Evolutionary conservation across 2,888 invertebrate species (phyloP).

Genomic region (Spicauda simplicius): DNA sequence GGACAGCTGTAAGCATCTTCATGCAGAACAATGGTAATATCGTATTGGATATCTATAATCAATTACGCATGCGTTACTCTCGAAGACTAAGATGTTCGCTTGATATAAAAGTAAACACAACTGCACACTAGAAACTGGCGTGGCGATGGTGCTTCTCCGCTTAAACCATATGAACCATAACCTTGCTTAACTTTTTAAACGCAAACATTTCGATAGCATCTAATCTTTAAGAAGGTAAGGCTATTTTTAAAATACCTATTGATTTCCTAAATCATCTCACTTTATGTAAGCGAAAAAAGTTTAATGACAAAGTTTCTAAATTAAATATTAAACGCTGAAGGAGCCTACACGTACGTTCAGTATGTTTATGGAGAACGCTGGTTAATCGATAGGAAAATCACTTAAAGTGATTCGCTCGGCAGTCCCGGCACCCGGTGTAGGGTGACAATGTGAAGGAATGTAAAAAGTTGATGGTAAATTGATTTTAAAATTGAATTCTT

Average conservation of each 20-base stretch:
- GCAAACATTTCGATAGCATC: too few relatives aligned
- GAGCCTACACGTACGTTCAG: constrained; percentile 54
- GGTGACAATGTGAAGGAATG: not conserved
- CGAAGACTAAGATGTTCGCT: too few relatives aligned
- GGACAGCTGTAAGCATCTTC: too few relatives aligned
- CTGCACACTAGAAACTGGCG: too few relatives aligned
- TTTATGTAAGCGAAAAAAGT: not conserved
- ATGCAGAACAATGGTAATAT: too few relatives aligned
- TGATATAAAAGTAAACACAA: too few relatives aligned
- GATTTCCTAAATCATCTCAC: not conserved
- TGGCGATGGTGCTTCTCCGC: too few relatives aligned
- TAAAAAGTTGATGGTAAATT: not conserved
- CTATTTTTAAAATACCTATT: not conserved
- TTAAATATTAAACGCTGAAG: not conserved
- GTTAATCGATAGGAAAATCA: constrained; percentile 66
- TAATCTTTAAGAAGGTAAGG: too few relatives aligned
- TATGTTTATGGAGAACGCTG: constrained; percentile 59
- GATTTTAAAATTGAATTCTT: not conserved
- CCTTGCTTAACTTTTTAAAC: too few relatives aligned
- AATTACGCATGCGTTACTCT: too few relatives aligned
- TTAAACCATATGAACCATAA: too few relatives aligned
- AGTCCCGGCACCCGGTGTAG: constrained; percentile 33
- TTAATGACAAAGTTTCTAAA: not conserved
- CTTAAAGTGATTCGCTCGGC: constrained; percentile 54
- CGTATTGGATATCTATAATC: too few relatives aligned